Base-by-base conservation (phyloP, 2,113 vertebrate species). In the Beaufortia kweichowensis region DNA sequence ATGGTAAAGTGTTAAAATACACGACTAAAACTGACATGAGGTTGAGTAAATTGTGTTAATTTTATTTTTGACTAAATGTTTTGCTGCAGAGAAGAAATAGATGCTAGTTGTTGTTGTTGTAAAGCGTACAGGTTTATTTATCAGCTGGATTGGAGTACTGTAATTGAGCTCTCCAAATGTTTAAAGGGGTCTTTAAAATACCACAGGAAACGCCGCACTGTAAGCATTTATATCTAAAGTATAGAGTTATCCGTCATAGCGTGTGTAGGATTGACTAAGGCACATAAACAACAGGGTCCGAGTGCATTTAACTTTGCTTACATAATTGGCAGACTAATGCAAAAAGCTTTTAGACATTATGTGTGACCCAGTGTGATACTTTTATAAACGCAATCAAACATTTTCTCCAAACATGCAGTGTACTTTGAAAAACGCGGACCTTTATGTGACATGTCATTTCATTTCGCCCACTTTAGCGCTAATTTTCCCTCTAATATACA, bases 331-430 rank as follows among this genome's bases (percentile, higher is more conserved):
- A 83, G 85, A 86, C 86, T 86, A 91, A 91, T 87, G 87, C 89
- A 88, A 92, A 91, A 91, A 93, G 91, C 91, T 93, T 93, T 93
- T 92, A 92, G 90, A 92, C 90, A 89, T 85, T 84, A 76, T 83
- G 90, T 90, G 89, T 93, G 92, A 91, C 92, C 92, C 87, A 89
- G 89, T 89, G 90, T 92, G 90, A 91, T 93, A 92, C 91, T 90
- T 91, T 91, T 89, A 88, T 91, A 91, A 92, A 92, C 89, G 90
- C 89, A 91, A 91, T 92, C 90, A 91, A 92, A 92, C 88, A 90
- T 88, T 90, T 91, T 89, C 88, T 90, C 87, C 88, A 90, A 89
- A 90, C 86, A 91, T 85, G 86, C 88, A 84, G 87, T 86, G 89
- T 89, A 90, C 89, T 91, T 92, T 91, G 88, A 87, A 90, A 81